Base-by-base conservation (phyloP, 30 jellyfish, hydroid and myxozoan species). In the Chironex yamaguchii region DNA sequence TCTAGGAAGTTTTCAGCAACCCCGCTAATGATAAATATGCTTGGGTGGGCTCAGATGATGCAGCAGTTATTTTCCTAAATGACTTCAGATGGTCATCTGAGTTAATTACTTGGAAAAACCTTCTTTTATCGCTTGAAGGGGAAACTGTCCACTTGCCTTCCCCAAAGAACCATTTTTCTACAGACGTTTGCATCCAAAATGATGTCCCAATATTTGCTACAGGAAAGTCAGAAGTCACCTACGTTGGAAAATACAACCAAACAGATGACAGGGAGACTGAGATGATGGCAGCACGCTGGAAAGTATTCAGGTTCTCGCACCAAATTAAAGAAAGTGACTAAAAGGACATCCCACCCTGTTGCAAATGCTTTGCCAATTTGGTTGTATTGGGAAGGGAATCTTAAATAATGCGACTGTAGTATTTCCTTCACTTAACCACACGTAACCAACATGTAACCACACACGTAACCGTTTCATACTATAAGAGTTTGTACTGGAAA, bases 121-220 rank as follows among this genome's bases (percentile, higher is more conserved):
- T 70, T 52, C 89, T 69, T 4, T 32, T 84, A 0, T 71, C 71
- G 0, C 48, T 83, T 23, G 89, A 84, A 69, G 82, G 94, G 62
- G 64, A 84, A 62, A 30, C 75, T 0, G 82, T 84, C 0, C 94
- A 84, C 88, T 31, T 84, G 49, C 93, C 89, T 0, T 27, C 93
- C 0, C 93, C 93, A 0, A 69, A 71, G 49, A 68, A 70, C n/a
- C 88, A 67, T 1, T 70, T 30, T 49, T 0, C 89, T 25, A 24
- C 50, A 0, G 94, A 84, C 36, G 36, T 84, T 12, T 67, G 81
- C 81, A 35, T 82, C 0, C 0, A 0, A 2, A 49, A 33, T 6
- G 94, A 84, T 52, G 34, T 52, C 1, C 94, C 94, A 0, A 54
- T 84, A 9, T 54, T 84, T 22, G 94, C 89, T 0, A 84, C 88